Evolutionary conservation across 2,113 vertebrate species (phyloP).

Genomic region (Tor tambroides): DNA sequence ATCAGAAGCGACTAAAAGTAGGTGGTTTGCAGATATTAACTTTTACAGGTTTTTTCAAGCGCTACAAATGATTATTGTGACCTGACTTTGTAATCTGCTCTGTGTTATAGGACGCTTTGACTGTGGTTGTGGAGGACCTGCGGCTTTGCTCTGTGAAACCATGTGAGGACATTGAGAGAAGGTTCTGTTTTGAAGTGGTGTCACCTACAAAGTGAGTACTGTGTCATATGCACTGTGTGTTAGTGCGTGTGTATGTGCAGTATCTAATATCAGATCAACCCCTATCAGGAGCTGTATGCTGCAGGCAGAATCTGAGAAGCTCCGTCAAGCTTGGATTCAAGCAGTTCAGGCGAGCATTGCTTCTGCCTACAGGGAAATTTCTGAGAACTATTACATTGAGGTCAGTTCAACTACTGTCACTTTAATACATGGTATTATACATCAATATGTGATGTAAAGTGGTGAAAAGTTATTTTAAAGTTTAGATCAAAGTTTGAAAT

Average conservation of each 20-base stretch:
- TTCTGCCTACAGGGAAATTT: slow-evolving; percentile 92
- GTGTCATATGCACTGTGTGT: background rate
- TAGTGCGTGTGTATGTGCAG: background rate
- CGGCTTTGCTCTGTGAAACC: slow-evolving; percentile 95
- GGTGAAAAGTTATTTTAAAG: background rate
- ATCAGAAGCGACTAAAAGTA: slow-evolving; percentile 99
- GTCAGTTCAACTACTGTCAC: slow-evolving; percentile 50
- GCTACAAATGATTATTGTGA: background rate
- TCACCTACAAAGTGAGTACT: slow-evolving; percentile 95
- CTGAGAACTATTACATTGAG: slow-evolving; percentile 76
- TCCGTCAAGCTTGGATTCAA: slow-evolving; percentile 96
- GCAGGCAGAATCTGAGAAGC: slow-evolving; percentile 96
- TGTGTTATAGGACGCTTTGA: slow-evolving; percentile 85
- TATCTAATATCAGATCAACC: background rate
- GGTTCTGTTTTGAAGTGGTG: slow-evolving; percentile 98
- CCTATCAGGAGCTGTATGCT: slow-evolving; percentile 93
- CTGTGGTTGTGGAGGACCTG: slow-evolving; percentile 96
- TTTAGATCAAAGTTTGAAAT: background rate
- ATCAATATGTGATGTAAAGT: background rate
- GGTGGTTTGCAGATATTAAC: slow-evolving; percentile 36
- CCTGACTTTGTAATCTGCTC: background rate
- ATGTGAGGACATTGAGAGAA: slow-evolving; percentile 93
- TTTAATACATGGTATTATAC: background rate
- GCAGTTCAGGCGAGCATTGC: slow-evolving; percentile 97
- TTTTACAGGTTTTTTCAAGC: too few species aligned